Conservation (phyloP, 2,888 invertebrate species). For the Dryadula phaetusa region DNA sequence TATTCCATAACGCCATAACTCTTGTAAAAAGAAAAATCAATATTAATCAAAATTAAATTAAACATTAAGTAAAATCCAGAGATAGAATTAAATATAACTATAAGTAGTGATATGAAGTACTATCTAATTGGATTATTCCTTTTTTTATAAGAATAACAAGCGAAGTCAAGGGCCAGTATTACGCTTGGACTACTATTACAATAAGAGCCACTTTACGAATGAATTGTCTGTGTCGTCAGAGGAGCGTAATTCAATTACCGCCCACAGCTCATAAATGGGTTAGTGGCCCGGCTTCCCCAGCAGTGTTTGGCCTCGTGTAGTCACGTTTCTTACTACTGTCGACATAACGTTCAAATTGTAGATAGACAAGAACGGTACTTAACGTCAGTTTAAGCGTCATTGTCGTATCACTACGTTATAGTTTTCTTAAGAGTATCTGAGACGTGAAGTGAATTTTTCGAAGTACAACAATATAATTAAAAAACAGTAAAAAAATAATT, state of each 20-base stretch:
- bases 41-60: no score
- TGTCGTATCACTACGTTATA: conserved; percentile 39
- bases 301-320: conserved; percentile 15
- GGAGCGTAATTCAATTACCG: conserved; percentile 56
- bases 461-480: conserved; percentile 10
- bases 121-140: conserved; percentile 48
- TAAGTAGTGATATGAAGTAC: not conserved
- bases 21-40: no score
- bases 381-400: conserved; percentile 34
- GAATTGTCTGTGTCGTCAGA: conserved; percentile 49
- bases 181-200: conserved; percentile 45
- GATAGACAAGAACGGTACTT: conserved; percentile 20
- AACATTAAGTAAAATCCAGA: not conserved
- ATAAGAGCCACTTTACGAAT: conserved; percentile 47
- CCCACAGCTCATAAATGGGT: conserved; percentile 57
- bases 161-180: conserved; percentile 39
- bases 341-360: conserved; percentile 37
- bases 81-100: not conserved
- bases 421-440: conserved; percentile 30
- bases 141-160: conserved; percentile 41
- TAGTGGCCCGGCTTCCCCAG: conserved; percentile 55
- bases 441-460: conserved; percentile 34
- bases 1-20: not conserved
- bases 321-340: conserved; percentile 22
- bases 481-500: conserved; percentile 10